Evolutionary conservation across 2,888 invertebrate genomes (phyloP), one percentile per base, ranked within the genome.

Genomic region (Apotomis capreana): DNA sequence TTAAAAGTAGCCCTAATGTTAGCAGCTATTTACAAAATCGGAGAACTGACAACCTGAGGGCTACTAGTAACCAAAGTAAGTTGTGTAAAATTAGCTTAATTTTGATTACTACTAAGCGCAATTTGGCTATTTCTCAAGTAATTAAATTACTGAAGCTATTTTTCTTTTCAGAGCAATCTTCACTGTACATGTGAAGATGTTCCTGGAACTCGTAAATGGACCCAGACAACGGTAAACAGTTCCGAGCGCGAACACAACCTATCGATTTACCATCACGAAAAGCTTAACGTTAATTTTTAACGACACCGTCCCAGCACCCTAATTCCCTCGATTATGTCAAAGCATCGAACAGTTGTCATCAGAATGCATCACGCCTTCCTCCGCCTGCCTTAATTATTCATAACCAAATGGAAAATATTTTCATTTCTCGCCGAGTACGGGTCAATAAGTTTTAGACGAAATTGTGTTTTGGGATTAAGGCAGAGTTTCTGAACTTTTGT

Each of bases 211-310:
- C 12, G 10, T 46, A 37, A 49, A 13, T 55, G 46, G 55, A 62
- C 15, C 37, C 71, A 71, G 61, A 71, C 65, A 62, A 57, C 60
- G 26, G 61, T 64, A 55, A 55, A 64, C 57, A 52, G 26, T 54
- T 54, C 57, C 54, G n/a, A 12, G 37, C 59, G 57, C 54, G 62
- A 58, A 76, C 76, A 69, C 58, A 70, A 76, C 67, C 73, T 88
- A 91, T 91, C 81, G 91, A 91, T 91, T 92, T 87, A 76, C 86
- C 87, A 92, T 92, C 86, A 91, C 82, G 83, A 72, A 71, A 83
- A 79, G 80, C 79, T 78, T 77, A 78, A 78, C 86, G 86, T 91
- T 87, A 91, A 91, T 91, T 88, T 89, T 92, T 91, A 87, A 91
- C 83, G 86, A 82, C 79, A 79, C 75, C 78, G 80, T 83, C 83